These are phyloP conservation scores for Athene noctua DNA, from an alignment of 2,113 vertebrate species.

Conservation along the genomic window DNA sequence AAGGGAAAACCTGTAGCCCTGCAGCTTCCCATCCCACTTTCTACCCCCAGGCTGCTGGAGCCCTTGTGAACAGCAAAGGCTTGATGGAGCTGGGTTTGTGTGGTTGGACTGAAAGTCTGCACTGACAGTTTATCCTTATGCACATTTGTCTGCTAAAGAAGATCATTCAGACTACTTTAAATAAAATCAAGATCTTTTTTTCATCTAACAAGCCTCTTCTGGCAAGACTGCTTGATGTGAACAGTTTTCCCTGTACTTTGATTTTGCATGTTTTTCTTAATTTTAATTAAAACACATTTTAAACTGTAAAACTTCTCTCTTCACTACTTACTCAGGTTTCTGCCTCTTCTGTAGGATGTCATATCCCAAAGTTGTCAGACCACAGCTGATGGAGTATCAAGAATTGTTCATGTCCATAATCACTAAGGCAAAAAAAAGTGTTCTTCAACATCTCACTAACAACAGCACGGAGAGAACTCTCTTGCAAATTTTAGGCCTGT, in stretches of 20 bases:
- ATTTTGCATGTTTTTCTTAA: not conserved
- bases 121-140: not conserved
- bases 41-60: not conserved
- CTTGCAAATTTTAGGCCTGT: not conserved
- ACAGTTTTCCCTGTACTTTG: not conserved
- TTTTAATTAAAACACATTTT: not conserved
- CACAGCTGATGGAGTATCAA: not conserved
- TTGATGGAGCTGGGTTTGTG: not conserved
- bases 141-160: not conserved
- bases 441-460: not conserved
- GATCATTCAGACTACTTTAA: not conserved
- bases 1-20: not conserved
- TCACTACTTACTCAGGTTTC: not conserved
- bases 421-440: not conserved
- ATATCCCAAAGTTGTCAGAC: not conserved
- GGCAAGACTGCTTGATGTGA: not conserved
- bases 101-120: not conserved
- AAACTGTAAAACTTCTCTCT: not conserved
- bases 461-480: not conserved
- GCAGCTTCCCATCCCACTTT: not conserved
- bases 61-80: not conserved
- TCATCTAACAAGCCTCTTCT: not conserved
- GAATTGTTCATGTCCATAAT: not conserved
- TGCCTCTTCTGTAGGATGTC: not conserved
- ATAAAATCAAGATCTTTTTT: not conserved